Conservation (phyloP, 1,140 invertebrate genomes). For the Drosophila tropicalis region DNA sequence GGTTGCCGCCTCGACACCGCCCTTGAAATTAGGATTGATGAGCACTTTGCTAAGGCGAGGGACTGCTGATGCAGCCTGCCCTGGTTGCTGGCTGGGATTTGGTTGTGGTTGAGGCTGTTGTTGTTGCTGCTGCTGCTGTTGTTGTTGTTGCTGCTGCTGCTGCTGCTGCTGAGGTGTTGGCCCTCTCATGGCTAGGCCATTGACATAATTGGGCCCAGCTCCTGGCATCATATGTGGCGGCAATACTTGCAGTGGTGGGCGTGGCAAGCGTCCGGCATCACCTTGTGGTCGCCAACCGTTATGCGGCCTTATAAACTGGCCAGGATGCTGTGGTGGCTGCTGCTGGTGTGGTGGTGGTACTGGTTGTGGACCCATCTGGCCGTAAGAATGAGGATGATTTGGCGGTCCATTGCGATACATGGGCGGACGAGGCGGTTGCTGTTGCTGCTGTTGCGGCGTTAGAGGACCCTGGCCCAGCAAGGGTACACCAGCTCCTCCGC, state of each 20-base stretch:
- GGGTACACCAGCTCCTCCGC: conserved; percentile 30
- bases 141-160: conserved; percentile 46
- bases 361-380: conserved; percentile 35
- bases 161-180: conserved; percentile 58
- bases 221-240: conserved; percentile 66
- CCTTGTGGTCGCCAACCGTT: conserved; percentile 69
- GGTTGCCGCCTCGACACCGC: conserved; percentile 81
- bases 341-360: conserved; percentile 38
- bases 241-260: conserved; percentile 67
- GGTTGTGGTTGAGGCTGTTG: conserved; percentile 29
- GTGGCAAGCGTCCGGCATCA: conserved; percentile 64
- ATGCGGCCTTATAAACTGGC: conserved; percentile 65
- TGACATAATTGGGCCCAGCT: conserved; percentile 59
- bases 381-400: conserved; percentile 31
- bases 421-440: conserved; percentile 40
- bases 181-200: conserved; percentile 66
- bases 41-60: conserved; percentile 78
- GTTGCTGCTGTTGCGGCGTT: conserved; percentile 32
- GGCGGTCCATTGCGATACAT: conserved; percentile 49
- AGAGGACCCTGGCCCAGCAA: conserved; percentile 59
- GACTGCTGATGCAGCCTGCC: conserved; percentile 33
- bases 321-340: conserved; percentile 39
- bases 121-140: conserved; percentile 13
- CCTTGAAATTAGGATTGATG: conserved; percentile 83
- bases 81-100: conserved; percentile 19